Conservation (phyloP, 2,113 vertebrate genomes). For the Saguinus midas region DNA sequence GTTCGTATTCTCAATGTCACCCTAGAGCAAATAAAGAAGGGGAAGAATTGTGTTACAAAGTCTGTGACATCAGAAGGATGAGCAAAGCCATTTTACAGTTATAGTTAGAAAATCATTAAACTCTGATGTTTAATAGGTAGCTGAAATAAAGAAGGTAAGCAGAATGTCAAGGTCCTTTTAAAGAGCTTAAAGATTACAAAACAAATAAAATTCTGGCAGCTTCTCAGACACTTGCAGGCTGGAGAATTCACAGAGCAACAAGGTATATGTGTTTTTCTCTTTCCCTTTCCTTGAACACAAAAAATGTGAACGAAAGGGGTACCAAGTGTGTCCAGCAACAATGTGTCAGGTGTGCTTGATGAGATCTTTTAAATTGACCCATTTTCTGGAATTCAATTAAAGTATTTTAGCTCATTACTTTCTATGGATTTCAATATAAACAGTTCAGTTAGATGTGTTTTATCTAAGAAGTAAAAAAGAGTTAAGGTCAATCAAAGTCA, state of each 20-base stretch:
- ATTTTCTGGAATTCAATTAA: constrained; percentile 10
- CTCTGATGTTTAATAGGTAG: constrained; percentile 60
- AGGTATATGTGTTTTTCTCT: neutral
- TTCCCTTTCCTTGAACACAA: constrained; percentile 52
- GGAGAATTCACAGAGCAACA: constrained; percentile 50
- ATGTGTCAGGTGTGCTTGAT: neutral
- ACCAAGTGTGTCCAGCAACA: neutral
- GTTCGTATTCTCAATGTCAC: constrained; percentile 48
- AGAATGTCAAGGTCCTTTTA: constrained; percentile 71
- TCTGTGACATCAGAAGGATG: constrained; percentile 45
- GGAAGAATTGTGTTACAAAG: constrained; percentile 45
- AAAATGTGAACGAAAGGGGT: constrained; percentile 42
- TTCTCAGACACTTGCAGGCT: neutral
- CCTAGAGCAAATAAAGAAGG: constrained; percentile 53
- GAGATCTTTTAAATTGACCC: neutral
- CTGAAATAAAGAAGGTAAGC: constrained; percentile 67
- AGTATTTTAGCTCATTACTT: constrained; percentile 8
- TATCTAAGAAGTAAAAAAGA: constrained; percentile 40
- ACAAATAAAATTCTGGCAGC: constrained; percentile 66
- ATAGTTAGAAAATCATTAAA: constrained; percentile 70
- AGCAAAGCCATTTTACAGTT: constrained; percentile 60
- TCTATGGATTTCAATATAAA: constrained; percentile 50
- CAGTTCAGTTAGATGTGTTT: constrained; percentile 16
- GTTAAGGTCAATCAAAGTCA: neutral
- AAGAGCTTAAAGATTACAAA: constrained; percentile 68